These are phyloP conservation scores for Sthenelais limicola DNA, from an alignment of 2,888 invertebrate genomes.

Conservation along the genomic window DNA sequence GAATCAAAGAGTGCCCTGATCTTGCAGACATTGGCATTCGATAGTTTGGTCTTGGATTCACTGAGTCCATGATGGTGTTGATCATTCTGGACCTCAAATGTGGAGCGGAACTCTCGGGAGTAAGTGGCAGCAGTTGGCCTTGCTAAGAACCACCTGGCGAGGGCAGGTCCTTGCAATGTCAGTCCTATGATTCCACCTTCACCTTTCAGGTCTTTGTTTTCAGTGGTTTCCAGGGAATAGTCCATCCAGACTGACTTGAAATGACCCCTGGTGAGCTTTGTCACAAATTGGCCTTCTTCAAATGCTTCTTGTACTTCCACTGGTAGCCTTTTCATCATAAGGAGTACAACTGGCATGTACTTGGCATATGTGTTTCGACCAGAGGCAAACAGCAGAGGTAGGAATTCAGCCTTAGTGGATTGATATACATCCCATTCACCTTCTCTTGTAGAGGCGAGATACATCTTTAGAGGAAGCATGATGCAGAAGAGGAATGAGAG, in stretches of 20 bases:
- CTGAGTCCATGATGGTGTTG: not conserved
- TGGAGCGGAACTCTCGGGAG: not conserved
- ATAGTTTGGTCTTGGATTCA: not conserved
- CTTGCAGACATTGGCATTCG: conserved; percentile 19
- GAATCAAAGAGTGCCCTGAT: not conserved
- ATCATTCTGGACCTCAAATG: not conserved
- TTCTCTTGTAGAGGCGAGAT: not conserved
- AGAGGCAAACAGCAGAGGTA: conserved; percentile 27
- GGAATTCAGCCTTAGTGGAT: conserved; percentile 8
- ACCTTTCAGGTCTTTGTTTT: conserved; percentile 29
- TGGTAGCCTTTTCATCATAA: conserved; percentile 13
- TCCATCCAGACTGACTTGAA: conserved; percentile 24
- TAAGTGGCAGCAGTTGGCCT: conserved; percentile 11
- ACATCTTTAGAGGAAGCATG: not conserved
- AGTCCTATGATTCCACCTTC: conserved; percentile 22
- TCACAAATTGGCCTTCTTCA: not conserved
- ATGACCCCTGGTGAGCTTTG: conserved; percentile 1
- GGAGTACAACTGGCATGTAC: conserved; percentile 16
- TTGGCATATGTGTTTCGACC: conserved; percentile 13
- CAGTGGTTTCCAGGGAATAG: conserved; percentile 15
- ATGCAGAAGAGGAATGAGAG: not conserved
- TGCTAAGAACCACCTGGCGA: conserved; percentile 16
- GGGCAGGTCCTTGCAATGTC: not conserved
- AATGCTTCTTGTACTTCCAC: not conserved
- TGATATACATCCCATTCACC: no score